A percentile compares a stretch with the other conserved stretches of the same genome.
Evolutionary conservation across 2,113 vertebrate species (phyloP).

Genomic region (Pungitius pungitius): DNA sequence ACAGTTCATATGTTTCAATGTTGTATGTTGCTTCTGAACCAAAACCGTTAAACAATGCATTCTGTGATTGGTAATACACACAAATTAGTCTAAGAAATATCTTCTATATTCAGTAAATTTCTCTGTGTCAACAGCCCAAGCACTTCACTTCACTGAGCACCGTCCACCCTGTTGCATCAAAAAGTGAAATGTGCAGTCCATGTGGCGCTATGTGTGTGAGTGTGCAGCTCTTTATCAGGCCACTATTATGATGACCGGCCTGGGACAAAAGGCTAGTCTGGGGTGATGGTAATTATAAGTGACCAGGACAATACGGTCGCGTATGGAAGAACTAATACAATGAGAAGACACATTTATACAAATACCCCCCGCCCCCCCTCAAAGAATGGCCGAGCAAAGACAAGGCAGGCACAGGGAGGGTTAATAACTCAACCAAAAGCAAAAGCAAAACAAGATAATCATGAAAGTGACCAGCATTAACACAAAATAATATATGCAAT

Average conservation of each 20-base stretch:
- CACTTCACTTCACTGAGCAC: conserved; percentile 37
- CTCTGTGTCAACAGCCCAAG: background rate
- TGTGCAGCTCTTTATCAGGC: conserved; percentile 60
- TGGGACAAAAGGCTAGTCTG: conserved; percentile 74
- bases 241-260: conserved; percentile 72
- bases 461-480: background rate
- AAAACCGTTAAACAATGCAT: background rate
- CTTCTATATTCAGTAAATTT: conserved; percentile 1
- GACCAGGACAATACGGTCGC: conserved; percentile 75
- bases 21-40: background rate
- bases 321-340: conserved; percentile 74
- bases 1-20: background rate
- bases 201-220: conserved; percentile 49
- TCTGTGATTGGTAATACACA: background rate
- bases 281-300: conserved; percentile 79
- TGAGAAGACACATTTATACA: conserved; percentile 75
- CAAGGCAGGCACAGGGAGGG: conserved; percentile 19
- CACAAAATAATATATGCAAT: conserved; percentile 7
- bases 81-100: background rate
- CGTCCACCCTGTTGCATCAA: conserved; percentile 31
- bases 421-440: conserved; percentile 49
- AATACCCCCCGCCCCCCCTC: conserved; percentile 33
- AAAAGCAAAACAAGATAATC: conserved; percentile 64
- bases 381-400: conserved; percentile 53
- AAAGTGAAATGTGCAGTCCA: conserved; percentile 46